These are phyloP conservation scores for Paelopatides confundens DNA, from an alignment of 53 echinoderm and acorn worm genomes.

Conservation along the genomic window DNA sequence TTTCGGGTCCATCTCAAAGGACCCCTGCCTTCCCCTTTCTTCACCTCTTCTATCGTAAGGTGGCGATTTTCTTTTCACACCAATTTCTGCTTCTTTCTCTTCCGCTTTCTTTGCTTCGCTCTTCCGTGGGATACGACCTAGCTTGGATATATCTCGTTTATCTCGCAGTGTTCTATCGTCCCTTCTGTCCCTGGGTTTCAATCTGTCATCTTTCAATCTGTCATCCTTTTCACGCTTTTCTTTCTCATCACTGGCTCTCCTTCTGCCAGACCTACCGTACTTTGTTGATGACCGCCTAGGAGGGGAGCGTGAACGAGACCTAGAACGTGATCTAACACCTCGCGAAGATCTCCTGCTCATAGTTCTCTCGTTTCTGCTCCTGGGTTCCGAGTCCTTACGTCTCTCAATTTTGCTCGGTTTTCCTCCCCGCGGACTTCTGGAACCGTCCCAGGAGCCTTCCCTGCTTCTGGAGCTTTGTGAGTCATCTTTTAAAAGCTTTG, in stretches of 20 bases:
- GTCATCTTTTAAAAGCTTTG: slow-evolving; percentile 27
- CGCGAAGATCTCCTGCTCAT: slow-evolving; percentile 44
- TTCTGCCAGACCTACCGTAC: slow-evolving; percentile 36
- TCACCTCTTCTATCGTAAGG: slow-evolving; percentile 6
- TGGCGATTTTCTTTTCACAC: background rate
- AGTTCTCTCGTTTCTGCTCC: slow-evolving; percentile 13
- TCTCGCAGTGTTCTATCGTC: slow-evolving; percentile 23
- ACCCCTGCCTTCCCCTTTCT: background rate
- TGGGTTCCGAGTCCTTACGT: slow-evolving; percentile 15
- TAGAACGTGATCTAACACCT: slow-evolving; percentile 59
- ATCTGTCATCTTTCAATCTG: slow-evolving; percentile 38
- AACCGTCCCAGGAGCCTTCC: slow-evolving; percentile 36
- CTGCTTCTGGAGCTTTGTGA: slow-evolving; percentile 6
- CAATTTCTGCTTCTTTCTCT: slow-evolving; percentile 5
- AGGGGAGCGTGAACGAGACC: slow-evolving; percentile 72
- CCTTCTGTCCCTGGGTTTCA: slow-evolving; percentile 7
- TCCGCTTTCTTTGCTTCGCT: slow-evolving; percentile 26
- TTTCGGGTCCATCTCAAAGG: background rate
- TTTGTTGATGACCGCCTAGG: slow-evolving; percentile 62
- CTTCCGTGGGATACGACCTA: slow-evolving; percentile 20
- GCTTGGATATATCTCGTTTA: slow-evolving; percentile 16
- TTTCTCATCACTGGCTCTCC: slow-evolving; percentile 31
- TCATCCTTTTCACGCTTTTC: slow-evolving; percentile 48
- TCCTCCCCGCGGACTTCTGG: slow-evolving; percentile 5
- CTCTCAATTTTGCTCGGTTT: background rate